Evolutionary conservation across 2,888 invertebrate species (phyloP).

Genomic region (Lordiphosa fenestrarum): DNA sequence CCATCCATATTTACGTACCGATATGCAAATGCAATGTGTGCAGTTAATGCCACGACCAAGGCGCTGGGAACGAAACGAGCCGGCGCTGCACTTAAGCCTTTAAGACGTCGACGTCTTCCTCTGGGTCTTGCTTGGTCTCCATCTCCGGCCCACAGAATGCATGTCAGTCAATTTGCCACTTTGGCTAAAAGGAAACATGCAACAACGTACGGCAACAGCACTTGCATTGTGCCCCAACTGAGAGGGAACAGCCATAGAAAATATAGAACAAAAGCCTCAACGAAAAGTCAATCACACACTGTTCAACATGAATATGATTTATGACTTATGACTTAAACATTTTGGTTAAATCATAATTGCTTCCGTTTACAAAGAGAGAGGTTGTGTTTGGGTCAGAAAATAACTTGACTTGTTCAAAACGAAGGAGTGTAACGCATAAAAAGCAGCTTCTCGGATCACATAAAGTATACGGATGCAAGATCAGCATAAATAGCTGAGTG

Average conservation of each 20-base stretch:
- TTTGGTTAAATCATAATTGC: too few species aligned
- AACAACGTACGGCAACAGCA: constrained; percentile 60
- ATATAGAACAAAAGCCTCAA: constrained; percentile 65
- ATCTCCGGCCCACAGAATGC: constrained; percentile 53
- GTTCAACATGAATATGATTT: constrained; percentile 21
- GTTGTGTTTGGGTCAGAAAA: too few species aligned
- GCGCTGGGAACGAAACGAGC: constrained; percentile 57
- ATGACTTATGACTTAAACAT: too few species aligned
- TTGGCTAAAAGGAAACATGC: constrained; percentile 73
- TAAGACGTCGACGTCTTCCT: constrained; percentile 45
- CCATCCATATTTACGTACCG: constrained; percentile 73
- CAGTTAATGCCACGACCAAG: constrained; percentile 54
- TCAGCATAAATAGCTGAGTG: too few species aligned
- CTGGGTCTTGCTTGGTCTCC: constrained; percentile 20
- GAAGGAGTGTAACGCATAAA: too few species aligned
- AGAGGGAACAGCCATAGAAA: constrained; percentile 46
- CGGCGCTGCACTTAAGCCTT: constrained; percentile 66
- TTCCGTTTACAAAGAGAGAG: too few species aligned
- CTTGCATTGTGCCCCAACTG: constrained; percentile 46
- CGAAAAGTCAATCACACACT: constrained; percentile 54
- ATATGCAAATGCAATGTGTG: constrained; percentile 55
- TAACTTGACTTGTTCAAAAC: too few species aligned
- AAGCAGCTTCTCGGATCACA: too few species aligned
- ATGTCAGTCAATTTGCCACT: constrained; percentile 76
- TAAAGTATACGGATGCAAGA: too few species aligned